phyloP scores from a whole-genome alignment of 2,888 invertebrate genomes.

The Scrobipalpa atriplicella region DNA sequence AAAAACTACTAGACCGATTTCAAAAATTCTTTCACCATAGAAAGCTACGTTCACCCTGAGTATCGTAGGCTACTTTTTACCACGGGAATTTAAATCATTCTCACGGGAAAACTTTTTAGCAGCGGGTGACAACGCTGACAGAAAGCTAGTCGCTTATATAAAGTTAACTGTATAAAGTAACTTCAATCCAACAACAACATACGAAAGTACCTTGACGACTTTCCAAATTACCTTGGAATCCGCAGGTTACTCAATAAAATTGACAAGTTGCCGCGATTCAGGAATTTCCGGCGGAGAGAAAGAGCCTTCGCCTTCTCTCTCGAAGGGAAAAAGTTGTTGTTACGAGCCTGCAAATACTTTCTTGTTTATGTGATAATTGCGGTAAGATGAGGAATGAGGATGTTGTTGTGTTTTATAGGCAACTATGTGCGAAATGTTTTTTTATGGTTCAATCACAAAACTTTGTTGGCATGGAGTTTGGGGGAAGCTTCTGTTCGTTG shows the following conservation, averaged over 20 bases:
- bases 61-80: too few relatives aligned
- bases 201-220: constrained; percentile 20
- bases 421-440: not conserved
- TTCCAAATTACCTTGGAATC: constrained; percentile 17
- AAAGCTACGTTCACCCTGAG: too few relatives aligned
- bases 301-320: not conserved
- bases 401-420: not conserved
- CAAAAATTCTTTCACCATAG: too few relatives aligned
- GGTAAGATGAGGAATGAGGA: not conserved
- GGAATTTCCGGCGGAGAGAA: constrained; percentile 10
- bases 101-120: too few relatives aligned
- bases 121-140: too few relatives aligned
- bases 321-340: not conserved
- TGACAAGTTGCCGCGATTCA: not conserved
- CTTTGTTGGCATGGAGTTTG: too few relatives aligned
- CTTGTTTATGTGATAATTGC: constrained; percentile 10
- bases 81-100: too few relatives aligned
- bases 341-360: constrained; percentile 9
- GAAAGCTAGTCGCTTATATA: too few relatives aligned
- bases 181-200: constrained; percentile 3
- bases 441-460: too few relatives aligned
- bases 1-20: too few relatives aligned
- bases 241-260: constrained; percentile 19
- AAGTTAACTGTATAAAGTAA: not conserved
- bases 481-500: too few relatives aligned